Conservation (phyloP, 2,113 vertebrate genomes). For the Megaceryle maxima region DNA sequence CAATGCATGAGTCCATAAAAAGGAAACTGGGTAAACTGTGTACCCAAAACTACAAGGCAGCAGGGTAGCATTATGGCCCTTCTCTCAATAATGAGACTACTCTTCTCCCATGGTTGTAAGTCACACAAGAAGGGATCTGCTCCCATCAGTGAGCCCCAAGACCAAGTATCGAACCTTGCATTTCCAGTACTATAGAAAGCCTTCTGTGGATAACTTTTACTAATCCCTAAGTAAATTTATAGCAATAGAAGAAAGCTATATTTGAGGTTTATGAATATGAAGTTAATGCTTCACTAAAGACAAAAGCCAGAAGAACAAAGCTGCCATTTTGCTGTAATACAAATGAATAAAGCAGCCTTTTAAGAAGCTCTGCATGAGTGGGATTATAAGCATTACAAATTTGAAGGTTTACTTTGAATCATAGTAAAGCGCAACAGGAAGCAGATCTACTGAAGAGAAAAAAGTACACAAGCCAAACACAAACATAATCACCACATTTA, state of each 20-base stretch:
- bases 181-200: not conserved
- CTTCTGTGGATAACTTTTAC: not conserved
- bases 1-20: not conserved
- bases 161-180: not conserved
- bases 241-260: not conserved
- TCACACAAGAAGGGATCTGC: not conserved
- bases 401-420: not conserved
- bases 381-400: not conserved
- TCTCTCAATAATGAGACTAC: not conserved
- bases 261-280: not conserved
- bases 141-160: not conserved
- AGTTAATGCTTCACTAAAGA: not conserved
- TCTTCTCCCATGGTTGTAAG: not conserved
- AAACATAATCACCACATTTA: not conserved
- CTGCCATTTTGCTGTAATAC: not conserved
- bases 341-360: not conserved
- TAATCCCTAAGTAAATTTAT: not conserved
- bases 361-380: not conserved
- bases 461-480: not conserved
- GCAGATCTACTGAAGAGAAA: not conserved
- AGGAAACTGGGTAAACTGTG: not conserved
- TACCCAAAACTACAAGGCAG: not conserved
- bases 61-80: not conserved
- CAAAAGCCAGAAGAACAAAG: not conserved
- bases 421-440: not conserved